These are phyloP conservation scores for Lontra canadensis DNA, from an alignment of 2,113 vertebrate species.

Conservation along the genomic window DNA sequence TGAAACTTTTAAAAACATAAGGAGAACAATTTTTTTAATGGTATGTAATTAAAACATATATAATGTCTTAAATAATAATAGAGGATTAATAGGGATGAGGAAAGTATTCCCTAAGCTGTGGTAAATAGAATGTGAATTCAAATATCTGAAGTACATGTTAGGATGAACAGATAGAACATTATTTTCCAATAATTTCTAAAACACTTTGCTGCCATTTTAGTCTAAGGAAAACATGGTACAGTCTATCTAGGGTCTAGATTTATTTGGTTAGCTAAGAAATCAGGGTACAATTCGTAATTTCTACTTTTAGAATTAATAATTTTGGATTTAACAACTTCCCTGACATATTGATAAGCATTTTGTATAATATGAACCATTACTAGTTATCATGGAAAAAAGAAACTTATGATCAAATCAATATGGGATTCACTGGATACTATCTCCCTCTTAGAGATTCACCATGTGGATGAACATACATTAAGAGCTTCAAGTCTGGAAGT, in stretches of 20 bases:
- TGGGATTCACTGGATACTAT: neutral
- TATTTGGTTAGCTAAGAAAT: slow-evolving; percentile 53
- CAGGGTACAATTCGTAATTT: slow-evolving; percentile 28
- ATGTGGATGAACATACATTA: neutral
- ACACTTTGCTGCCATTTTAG: neutral
- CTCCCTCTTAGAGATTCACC: neutral
- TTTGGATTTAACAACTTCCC: slow-evolving; percentile 45
- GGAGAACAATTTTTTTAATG: neutral
- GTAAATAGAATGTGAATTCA: neutral
- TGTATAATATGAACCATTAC: neutral
- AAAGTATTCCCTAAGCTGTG: neutral
- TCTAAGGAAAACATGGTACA: neutral
- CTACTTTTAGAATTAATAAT: slow-evolving; percentile 42
- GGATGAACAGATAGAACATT: neutral
- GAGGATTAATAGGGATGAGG: neutral
- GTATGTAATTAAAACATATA: neutral
- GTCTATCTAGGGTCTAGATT: neutral
- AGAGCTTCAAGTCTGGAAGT: slow-evolving; percentile 18
- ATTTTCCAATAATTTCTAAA: slow-evolving; percentile 16
- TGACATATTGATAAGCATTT: slow-evolving; percentile 47
- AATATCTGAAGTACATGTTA: neutral
- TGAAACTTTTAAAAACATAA: slow-evolving; percentile 3
- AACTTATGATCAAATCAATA: neutral
- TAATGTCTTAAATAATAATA: neutral
- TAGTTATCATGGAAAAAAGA: neutral